These are phyloP conservation scores for Barbus barbus DNA, from an alignment of 2,113 vertebrate genomes.

Conservation along the genomic window DNA sequence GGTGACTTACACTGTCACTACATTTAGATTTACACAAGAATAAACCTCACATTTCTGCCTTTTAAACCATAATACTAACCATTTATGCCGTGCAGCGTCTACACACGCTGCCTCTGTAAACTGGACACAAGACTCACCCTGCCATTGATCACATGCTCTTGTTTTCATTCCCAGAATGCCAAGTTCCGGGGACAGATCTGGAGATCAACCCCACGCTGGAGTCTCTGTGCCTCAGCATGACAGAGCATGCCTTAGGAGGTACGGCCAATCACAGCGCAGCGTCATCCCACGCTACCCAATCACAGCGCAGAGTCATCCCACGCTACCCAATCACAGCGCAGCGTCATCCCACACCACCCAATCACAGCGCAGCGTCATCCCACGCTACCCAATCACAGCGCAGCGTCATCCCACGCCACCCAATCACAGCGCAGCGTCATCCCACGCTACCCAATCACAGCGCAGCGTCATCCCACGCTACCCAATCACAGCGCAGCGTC, in stretches of 20 bases:
- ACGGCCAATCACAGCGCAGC: constrained; percentile 48
- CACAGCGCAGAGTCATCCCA: not conserved
- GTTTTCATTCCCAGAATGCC: constrained; percentile 80
- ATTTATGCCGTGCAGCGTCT: too few relatives aligned
- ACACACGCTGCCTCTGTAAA: not conserved
- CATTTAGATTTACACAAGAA: too few relatives aligned
- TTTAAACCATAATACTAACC: too few relatives aligned
- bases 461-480: not conserved
- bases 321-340: not conserved
- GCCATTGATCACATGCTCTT: not conserved
- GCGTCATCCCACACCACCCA: not conserved
- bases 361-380: not conserved
- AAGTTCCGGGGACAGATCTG: constrained; percentile 88
- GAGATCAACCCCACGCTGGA: constrained; percentile 96
- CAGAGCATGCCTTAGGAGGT: constrained; percentile 95
- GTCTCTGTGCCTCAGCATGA: constrained; percentile 97
- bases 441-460: not conserved
- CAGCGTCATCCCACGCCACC: not conserved
- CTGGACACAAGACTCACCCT: too few relatives aligned
- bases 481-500: not conserved
- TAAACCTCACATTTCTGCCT: too few relatives aligned
- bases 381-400: not conserved
- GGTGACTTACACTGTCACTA: too few relatives aligned
- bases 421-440: not conserved
- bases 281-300: not conserved